Evolutionary conservation across 1,140 invertebrate species (phyloP), one percentile per base, ranked within the genome.

Genomic region (Ridgeia piscesae): DNA sequence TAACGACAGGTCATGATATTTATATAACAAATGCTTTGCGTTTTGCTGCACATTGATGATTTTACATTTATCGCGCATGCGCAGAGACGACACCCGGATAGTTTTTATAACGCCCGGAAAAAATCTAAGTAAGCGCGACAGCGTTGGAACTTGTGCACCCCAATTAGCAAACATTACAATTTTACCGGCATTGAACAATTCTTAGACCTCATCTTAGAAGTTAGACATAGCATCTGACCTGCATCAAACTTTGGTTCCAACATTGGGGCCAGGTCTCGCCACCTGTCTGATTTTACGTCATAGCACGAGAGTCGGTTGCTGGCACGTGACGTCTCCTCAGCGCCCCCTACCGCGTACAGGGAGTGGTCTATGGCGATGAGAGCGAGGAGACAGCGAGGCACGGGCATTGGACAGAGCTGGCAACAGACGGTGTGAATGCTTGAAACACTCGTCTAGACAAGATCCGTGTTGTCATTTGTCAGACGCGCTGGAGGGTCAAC

Each of bases 221-320:
- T 21, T 77, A 21, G 14, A 21, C 58, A 77, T 77, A 31, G 27
- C 27, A 77, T 77, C 58, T 31, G 17, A 92, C 92, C 92, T 92
- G 92, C 92, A 48, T 92, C 92, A 89, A 92, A 92, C 35, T 89
- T 89, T 34, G 92, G 77, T 33, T 92, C 92, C 33, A 42, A 89
- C 92, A 92, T 92, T 11, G 34, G 14, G 14, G 92, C 35, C 6
- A 92, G 34, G 33, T 92, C 88, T 31, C 33, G 35, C 92, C 92
- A 92, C 8, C 58, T 14, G 58, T 89, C 35, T n/a, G 92, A 11
- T 31, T 35, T 35, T 11, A 90, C 35, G 33, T 92, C 50, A 48
- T 92, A 92, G 35, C 77, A 92, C n/a, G 88, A 48, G 6, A 92
- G 92, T 48, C 89, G 34, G 33, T 89, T 89, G 33, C 77, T 92